Conservation (phyloP, 2,888 invertebrate species). For the Schizotus pectinicornis region DNA sequence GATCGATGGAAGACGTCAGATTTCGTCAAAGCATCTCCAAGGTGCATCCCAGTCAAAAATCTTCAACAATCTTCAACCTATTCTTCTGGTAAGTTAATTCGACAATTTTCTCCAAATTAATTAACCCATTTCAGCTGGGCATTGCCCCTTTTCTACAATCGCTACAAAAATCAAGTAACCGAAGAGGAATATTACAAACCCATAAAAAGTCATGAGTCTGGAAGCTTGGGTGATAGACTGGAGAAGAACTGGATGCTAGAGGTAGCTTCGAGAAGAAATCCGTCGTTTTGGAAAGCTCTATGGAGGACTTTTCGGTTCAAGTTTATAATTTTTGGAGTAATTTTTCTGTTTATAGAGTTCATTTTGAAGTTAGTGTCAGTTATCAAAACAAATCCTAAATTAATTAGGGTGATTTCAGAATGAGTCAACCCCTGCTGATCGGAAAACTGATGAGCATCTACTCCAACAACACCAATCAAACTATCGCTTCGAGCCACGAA, state of each 20-base stretch:
- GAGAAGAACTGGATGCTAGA: conserved; percentile 39
- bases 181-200: conserved; percentile 59
- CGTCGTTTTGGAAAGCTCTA: conserved; percentile 35
- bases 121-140: conserved; percentile 56
- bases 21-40: neutral
- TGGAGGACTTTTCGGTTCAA: conserved; percentile 35
- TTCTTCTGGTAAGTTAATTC: conserved; percentile 13
- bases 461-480: conserved; percentile 54
- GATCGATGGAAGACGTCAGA: conserved; percentile 4
- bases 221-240: conserved; percentile 48
- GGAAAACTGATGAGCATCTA: conserved; percentile 64
- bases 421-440: conserved; percentile 26
- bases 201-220: conserved; percentile 51
- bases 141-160: conserved; percentile 57
- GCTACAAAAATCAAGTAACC: conserved; percentile 56
- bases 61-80: conserved; percentile 6
- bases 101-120: too few relatives aligned
- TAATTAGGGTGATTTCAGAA: conserved; percentile 1
- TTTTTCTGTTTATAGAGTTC: conserved; percentile 29
- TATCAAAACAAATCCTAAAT: conserved; percentile 1
- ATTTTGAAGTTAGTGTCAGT: conserved; percentile 25
- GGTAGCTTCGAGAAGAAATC: conserved; percentile 23
- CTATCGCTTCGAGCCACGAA: conserved; percentile 53
- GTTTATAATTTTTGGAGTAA: conserved; percentile 27
- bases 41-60: conserved; percentile 6